Evolutionary conservation across 2,113 vertebrate genomes (phyloP).

Genomic region (Corydoras sp.): DNA sequence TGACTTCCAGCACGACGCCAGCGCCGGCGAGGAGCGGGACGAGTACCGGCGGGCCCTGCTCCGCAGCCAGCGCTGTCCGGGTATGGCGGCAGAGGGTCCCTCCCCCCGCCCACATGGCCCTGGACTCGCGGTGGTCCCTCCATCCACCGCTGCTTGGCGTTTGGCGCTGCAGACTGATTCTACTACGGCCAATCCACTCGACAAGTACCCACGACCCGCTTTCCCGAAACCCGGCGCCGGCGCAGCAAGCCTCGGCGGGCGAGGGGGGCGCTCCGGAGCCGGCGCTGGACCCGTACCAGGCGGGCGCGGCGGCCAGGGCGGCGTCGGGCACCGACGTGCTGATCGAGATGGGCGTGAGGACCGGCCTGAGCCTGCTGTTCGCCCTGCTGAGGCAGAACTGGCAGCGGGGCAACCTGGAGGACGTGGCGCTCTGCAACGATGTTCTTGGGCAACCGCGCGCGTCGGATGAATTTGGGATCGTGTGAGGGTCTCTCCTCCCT

Average conservation of each 20-base stretch:
- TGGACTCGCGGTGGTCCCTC: conserved; percentile 64
- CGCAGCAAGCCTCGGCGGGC: conserved; percentile 53
- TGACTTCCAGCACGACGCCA: conserved; percentile 71
- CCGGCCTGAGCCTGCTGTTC: conserved; percentile 72
- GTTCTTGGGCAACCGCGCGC: no score
- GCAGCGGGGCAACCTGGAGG: conserved; percentile 51
- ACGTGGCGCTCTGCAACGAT: conserved; percentile 70
- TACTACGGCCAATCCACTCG: conserved; percentile 73
- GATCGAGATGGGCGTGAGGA: conserved; percentile 76
- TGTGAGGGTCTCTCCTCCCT: conserved; percentile 67
- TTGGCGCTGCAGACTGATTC: conserved; percentile 68
- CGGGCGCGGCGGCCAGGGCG: conserved; percentile 45
- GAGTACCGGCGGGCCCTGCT: conserved; percentile 69
- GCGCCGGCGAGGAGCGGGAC: conserved; percentile 66
- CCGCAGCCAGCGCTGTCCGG: conserved; percentile 68
- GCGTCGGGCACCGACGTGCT: conserved; percentile 71
- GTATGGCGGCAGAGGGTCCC: conserved; percentile 61
- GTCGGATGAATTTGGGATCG: no score
- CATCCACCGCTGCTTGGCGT: no score
- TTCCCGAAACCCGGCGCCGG: conserved; percentile 53
- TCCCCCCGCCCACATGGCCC: conserved; percentile 66
- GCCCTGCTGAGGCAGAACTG: conserved; percentile 73
- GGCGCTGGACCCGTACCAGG: conserved; percentile 54
- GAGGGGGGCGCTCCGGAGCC: conserved; percentile 58
- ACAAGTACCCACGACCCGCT: conserved; percentile 73